Conservation (phyloP, 2,113 vertebrate genomes). For the Sander lucioperca region DNA sequence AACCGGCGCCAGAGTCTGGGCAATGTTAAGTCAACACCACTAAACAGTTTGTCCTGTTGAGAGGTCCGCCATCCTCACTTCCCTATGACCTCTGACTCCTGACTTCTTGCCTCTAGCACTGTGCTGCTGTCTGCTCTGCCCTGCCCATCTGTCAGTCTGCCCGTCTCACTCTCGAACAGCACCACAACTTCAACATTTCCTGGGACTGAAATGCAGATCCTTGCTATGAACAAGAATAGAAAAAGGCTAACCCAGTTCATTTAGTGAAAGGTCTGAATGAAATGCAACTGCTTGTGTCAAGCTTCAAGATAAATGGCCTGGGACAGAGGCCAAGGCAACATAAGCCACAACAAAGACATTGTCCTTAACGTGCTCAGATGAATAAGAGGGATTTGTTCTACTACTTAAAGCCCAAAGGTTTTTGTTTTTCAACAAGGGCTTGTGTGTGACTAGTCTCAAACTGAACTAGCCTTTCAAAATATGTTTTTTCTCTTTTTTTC, state of each 20-base stretch:
- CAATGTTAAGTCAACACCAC: slow-evolving; percentile 71
- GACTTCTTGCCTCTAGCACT: slow-evolving; percentile 47
- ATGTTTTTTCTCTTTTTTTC: slow-evolving; percentile 35
- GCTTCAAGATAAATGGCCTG: slow-evolving; percentile 53
- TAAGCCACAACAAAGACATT: slow-evolving; percentile 67
- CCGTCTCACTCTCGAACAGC: slow-evolving; percentile 10
- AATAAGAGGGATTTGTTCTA: slow-evolving; percentile 66
- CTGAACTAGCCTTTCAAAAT: slow-evolving; percentile 59
- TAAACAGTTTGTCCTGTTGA: slow-evolving; percentile 57
- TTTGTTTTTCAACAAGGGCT: slow-evolving; percentile 44
- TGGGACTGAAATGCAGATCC: slow-evolving; percentile 5
- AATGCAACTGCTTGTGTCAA: slow-evolving; percentile 59
- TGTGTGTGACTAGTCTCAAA: slow-evolving; percentile 49
- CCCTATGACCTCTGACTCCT: slow-evolving; percentile 63
- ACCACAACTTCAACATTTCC: not conserved
- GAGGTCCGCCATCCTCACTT: slow-evolving; percentile 65
- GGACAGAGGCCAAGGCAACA: slow-evolving; percentile 53
- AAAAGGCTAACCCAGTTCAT: slow-evolving; percentile 17
- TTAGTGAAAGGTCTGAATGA: slow-evolving; percentile 50
- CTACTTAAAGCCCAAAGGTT: slow-evolving; percentile 51
- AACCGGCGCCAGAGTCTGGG: slow-evolving; percentile 40
- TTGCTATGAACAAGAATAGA: not conserved
- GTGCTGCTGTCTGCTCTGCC: slow-evolving; percentile 33
- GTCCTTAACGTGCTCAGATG: slow-evolving; percentile 59
- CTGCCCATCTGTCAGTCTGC: slow-evolving; percentile 22